A percentile compares a stretch with the other conserved stretches of the same genome.
Evolutionary conservation across 2,113 vertebrate genomes (phyloP).

Genomic region (Cygnus buccinator): DNA sequence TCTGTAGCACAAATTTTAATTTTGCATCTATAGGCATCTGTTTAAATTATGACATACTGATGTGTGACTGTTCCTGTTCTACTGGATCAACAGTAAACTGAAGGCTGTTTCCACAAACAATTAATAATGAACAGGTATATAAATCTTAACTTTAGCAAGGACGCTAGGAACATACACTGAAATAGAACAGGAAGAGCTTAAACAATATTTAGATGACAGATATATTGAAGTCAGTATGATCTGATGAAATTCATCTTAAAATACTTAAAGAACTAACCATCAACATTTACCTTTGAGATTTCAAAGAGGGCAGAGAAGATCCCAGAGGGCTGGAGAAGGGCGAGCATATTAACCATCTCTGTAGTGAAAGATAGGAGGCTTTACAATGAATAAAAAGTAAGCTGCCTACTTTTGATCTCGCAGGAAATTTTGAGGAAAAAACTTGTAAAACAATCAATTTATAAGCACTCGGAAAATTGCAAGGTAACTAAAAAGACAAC

Average conservation of each 20-base stretch:
- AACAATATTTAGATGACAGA: not conserved
- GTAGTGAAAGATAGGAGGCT: not conserved
- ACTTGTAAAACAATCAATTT: not conserved
- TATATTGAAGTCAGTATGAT: not conserved
- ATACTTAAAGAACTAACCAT: not conserved
- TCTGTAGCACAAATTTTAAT: not conserved
- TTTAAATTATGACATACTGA: not conserved
- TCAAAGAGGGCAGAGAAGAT: not conserved
- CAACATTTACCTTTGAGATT: not conserved
- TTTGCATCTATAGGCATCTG: not conserved
- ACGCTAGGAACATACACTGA: not conserved
- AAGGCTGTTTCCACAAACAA: not conserved
- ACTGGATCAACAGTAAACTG: not conserved
- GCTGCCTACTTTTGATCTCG: not conserved
- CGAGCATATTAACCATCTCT: not conserved
- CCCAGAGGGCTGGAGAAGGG: not conserved
- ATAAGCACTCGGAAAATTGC: not conserved
- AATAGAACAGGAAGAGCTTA: not conserved
- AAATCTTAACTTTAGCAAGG: not conserved
- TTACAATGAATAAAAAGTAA: not conserved
- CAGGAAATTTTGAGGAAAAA: not conserved
- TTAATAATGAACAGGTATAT: not conserved
- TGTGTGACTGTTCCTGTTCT: not conserved
- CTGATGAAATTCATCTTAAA: not conserved
- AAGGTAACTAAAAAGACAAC: not conserved